Conservation (phyloP, 2,888 invertebrate species). For the Eupithecia subfuscata region DNA sequence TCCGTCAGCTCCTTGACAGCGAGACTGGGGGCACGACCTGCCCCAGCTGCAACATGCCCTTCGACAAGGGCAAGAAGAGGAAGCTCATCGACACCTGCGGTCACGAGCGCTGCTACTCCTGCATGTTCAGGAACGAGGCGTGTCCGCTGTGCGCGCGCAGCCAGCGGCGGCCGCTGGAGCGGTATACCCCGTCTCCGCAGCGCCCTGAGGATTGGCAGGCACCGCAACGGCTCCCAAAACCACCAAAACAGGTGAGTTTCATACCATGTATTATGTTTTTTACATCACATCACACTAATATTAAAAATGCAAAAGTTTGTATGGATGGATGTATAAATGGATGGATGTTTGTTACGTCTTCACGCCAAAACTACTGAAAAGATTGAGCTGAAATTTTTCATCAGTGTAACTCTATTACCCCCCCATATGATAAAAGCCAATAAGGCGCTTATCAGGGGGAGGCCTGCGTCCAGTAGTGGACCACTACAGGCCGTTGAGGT, state of each 20-base stretch:
- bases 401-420: too few species aligned
- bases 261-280: too few species aligned
- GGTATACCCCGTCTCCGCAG: conserved; percentile 77
- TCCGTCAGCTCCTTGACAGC: conserved; percentile 90
- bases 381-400: too few species aligned
- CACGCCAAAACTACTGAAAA: too few species aligned
- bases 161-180: conserved; percentile 74
- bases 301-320: too few species aligned
- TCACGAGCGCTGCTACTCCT: conserved; percentile 94
- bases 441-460: too few species aligned
- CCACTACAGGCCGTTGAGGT: too few species aligned
- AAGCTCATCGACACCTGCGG: conserved; percentile 97
- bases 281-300: too few species aligned
- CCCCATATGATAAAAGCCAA: too few species aligned
- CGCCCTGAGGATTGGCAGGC: conserved; percentile 80
- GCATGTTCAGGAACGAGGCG: conserved; percentile 95
- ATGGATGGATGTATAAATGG: too few species aligned
- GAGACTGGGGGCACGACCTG: conserved; percentile 89
- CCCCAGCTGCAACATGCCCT: conserved; percentile 96
- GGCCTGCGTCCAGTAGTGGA: too few species aligned
- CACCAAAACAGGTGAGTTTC: conserved; percentile 74
- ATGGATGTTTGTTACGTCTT: too few species aligned
- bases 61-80: conserved; percentile 98
- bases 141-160: conserved; percentile 91
- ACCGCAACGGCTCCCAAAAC: conserved; percentile 84